phyloP scores from a whole-genome alignment of 2,797 vertebrate species.

The Sebastes wilsoni region DNA sequence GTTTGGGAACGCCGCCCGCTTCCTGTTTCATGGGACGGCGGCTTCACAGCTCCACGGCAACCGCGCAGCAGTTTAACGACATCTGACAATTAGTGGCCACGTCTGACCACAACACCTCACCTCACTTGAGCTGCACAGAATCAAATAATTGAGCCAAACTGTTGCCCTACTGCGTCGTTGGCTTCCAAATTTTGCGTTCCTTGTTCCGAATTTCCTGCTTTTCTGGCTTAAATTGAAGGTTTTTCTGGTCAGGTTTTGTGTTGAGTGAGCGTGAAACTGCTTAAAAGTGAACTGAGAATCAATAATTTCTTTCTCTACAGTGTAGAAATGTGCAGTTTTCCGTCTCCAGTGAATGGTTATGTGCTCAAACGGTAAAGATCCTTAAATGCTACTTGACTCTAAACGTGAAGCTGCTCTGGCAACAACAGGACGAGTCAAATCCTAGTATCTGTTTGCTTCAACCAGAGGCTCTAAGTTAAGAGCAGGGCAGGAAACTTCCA shows the following conservation, averaged over 20 bases:
- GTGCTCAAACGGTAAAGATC: constrained; percentile 25
- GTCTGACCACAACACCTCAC: constrained; percentile 48
- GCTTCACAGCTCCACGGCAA: constrained; percentile 42
- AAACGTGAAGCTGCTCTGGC: background rate
- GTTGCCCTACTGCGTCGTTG: background rate
- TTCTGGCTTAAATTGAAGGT: constrained; percentile 10
- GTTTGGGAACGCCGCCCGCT: constrained; percentile 34
- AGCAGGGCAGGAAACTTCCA: constrained; percentile 41
- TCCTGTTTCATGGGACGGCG: constrained; percentile 36
- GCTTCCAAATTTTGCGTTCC: constrained; percentile 19
- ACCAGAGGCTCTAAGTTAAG: constrained; percentile 49
- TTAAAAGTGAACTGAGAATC: constrained; percentile 4
- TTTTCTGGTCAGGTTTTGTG: constrained; percentile 12
- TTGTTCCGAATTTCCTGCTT: constrained; percentile 4
- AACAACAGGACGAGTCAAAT: constrained; percentile 29
- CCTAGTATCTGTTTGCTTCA: constrained; percentile 54
- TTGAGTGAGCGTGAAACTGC: background rate
- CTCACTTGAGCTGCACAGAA: constrained; percentile 29
- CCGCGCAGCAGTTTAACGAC: constrained; percentile 10
- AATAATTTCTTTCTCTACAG: constrained; percentile 2
- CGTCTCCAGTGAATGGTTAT: background rate
- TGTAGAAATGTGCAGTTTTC: constrained; percentile 11
- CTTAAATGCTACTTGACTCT: constrained; percentile 21
- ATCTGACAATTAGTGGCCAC: constrained; percentile 55
- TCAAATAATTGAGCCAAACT: constrained; percentile 30